Conservation (phyloP, 2,888 invertebrate species). For the Buathra laborator region DNA sequence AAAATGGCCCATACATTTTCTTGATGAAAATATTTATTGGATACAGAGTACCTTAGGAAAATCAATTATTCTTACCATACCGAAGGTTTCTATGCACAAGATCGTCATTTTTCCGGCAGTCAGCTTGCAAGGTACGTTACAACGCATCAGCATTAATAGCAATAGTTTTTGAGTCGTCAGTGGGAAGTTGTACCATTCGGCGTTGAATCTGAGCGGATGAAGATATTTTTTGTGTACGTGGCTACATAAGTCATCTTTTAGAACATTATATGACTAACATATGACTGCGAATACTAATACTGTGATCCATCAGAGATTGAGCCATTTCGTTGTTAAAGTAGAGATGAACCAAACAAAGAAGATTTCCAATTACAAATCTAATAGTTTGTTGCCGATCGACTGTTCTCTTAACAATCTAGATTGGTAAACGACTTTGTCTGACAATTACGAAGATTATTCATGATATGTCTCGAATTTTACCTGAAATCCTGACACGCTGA, state of each 20-base stretch:
- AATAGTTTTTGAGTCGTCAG: constrained; percentile 11
- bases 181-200: constrained; percentile 11
- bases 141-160: constrained; percentile 23
- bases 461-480: neutral
- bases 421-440: neutral
- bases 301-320: constrained; percentile 13
- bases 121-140: neutral
- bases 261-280: constrained; percentile 4
- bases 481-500: constrained; percentile 35
- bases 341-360: neutral
- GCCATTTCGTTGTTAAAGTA: neutral
- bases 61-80: neutral
- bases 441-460: no score
- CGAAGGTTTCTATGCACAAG: constrained; percentile 5
- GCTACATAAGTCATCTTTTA: neutral
- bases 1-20: neutral
- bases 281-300: neutral
- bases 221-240: neutral
- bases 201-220: neutral
- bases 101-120: constrained; percentile 1
- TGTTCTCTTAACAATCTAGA: constrained; percentile 10
- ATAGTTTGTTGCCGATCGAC: neutral
- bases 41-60: neutral
- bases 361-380: neutral
- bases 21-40: neutral